Conservation (phyloP, 2,797 vertebrate species). For the Novumbra hubbsi region DNA sequence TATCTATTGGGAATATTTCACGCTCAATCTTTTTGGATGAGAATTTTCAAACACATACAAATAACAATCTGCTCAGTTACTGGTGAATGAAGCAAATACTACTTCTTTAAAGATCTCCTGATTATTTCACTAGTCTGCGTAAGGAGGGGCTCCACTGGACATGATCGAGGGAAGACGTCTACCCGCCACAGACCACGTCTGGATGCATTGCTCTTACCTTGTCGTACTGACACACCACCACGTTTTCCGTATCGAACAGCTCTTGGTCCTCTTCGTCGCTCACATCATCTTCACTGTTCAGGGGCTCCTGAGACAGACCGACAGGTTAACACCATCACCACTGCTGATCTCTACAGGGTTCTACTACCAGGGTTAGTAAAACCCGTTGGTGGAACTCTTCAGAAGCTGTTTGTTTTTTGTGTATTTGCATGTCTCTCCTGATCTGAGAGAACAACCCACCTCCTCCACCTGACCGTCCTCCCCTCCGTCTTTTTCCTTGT, state of each 20-base stretch:
- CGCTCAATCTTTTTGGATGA: too few relatives aligned
- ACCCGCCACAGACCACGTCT: not conserved
- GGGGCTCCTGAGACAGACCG: constrained; percentile 80
- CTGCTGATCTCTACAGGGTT: not conserved
- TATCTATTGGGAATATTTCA: too few relatives aligned
- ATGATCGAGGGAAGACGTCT: constrained; percentile 38
- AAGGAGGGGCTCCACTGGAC: constrained; percentile 31
- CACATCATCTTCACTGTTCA: constrained; percentile 96
- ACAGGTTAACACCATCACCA: not conserved
- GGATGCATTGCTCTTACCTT: constrained; percentile 77
- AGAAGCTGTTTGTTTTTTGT: too few relatives aligned
- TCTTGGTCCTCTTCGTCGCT: constrained; percentile 97
- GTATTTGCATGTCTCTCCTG: not conserved
- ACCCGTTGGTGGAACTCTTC: too few relatives aligned
- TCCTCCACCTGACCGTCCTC: constrained; percentile 98
- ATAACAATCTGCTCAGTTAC: too few relatives aligned
- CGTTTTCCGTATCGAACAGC: constrained; percentile 97
- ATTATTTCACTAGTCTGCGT: constrained; percentile 42
- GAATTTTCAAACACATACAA: too few relatives aligned
- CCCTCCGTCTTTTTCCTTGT: constrained; percentile 94
- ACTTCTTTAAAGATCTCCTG: too few relatives aligned
- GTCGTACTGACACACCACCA: constrained; percentile 98
- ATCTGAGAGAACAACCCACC: constrained; percentile 64
- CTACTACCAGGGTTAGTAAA: too few relatives aligned
- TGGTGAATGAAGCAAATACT: too few relatives aligned